phyloP scores from a whole-genome alignment of 2,113 vertebrate species.

The Orientallactaga bullata region DNA sequence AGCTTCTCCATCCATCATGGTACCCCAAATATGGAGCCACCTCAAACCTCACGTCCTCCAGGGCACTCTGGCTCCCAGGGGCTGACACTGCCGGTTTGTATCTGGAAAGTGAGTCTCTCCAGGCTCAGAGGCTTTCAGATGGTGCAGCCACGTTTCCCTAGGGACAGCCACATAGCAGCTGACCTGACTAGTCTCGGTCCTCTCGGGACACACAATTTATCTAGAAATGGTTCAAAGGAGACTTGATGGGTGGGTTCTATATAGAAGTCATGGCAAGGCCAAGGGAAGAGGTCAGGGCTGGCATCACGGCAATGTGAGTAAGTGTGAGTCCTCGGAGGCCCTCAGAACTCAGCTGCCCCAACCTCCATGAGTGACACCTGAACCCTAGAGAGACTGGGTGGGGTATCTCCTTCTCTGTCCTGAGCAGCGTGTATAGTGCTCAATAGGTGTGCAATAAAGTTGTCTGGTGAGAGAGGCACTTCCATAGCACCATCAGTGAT shows the following conservation, averaged over 20 bases:
- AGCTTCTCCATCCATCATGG: too few species aligned
- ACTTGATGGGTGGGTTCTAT: background rate
- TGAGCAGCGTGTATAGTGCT: too few species aligned
- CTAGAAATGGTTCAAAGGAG: background rate
- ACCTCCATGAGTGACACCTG: background rate
- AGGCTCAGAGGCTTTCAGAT: too few species aligned
- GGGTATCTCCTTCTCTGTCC: background rate
- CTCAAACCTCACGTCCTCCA: too few species aligned
- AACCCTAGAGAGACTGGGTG: background rate
- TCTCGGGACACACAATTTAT: background rate
- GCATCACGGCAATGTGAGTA: background rate
- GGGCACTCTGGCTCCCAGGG: too few species aligned
- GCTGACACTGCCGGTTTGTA: too few species aligned
- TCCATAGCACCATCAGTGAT: too few species aligned
- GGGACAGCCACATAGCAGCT: background rate
- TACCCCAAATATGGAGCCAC: too few species aligned
- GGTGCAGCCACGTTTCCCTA: background rate
- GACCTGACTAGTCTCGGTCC: too few species aligned
- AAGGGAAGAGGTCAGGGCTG: background rate
- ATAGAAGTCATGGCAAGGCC: background rate
- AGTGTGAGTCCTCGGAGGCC: background rate
- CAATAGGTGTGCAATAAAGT: background rate
- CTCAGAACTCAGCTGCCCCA: background rate
- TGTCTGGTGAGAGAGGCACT: background rate
- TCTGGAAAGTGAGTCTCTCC: too few species aligned